A percentile compares a stretch with the other conserved stretches of the same genome.
These are phyloP conservation scores for Seriola rivoliana DNA, from an alignment of 2,113 vertebrate genomes.

Conservation along the genomic window DNA sequence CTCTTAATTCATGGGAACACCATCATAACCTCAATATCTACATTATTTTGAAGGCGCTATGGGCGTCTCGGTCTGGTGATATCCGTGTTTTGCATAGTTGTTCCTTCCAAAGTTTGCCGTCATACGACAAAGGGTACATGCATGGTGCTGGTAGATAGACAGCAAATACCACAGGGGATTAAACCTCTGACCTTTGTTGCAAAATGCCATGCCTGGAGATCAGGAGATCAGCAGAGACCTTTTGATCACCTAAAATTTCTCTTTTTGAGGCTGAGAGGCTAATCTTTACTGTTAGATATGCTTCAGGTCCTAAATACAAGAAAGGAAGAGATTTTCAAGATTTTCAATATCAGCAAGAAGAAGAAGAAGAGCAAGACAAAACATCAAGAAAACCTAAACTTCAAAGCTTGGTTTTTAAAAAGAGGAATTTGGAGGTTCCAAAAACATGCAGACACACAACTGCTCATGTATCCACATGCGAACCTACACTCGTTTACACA, in stretches of 20 bases:
- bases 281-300: neutral
- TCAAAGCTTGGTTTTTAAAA: conserved; percentile 16
- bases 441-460: neutral
- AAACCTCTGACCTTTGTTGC: conserved; percentile 7
- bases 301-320: neutral
- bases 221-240: neutral
- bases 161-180: conserved; percentile 37
- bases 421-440: neutral
- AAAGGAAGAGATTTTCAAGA: conserved; percentile 5
- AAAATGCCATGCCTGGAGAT: conserved; percentile 1
- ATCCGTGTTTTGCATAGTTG: conserved; percentile 2
- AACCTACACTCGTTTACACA: neutral
- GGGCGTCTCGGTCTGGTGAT: neutral
- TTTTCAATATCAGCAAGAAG: conserved; percentile 2
- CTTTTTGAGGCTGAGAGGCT: neutral
- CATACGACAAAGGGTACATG: neutral
- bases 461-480: neutral
- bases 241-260: neutral
- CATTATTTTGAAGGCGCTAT: neutral
- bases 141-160: neutral
- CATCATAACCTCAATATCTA: neutral
- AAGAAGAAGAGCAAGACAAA: conserved; percentile 12
- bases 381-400: neutral
- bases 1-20: too few relatives aligned
- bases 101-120: neutral